Conservation (phyloP, 2,113 vertebrate species). For the Lucifuga dentata region DNA sequence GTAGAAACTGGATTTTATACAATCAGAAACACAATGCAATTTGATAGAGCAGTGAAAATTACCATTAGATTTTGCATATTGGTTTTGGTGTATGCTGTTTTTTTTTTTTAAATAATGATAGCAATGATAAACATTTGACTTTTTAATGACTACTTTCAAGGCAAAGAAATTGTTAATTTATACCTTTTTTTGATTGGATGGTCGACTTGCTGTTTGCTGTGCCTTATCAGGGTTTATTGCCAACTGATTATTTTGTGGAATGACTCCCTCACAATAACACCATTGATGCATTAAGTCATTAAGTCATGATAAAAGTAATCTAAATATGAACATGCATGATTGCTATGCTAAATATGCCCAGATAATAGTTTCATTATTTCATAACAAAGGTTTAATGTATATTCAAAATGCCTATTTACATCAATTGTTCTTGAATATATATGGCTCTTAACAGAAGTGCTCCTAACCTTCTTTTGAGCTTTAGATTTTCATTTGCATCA, state of each 20-base stretch:
- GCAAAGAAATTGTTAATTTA: slow-evolving; percentile 78
- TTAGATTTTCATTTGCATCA: slow-evolving; percentile 16
- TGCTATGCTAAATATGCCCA: slow-evolving; percentile 74
- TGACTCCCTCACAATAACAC: slow-evolving; percentile 74
- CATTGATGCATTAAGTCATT: slow-evolving; percentile 80
- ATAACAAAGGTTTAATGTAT: slow-evolving; percentile 79
- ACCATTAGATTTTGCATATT: slow-evolving; percentile 58
- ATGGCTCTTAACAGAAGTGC: slow-evolving; percentile 29
- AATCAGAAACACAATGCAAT: slow-evolving; percentile 56
- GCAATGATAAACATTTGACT: slow-evolving; percentile 55
- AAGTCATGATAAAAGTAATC: slow-evolving; percentile 81
- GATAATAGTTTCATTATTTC: slow-evolving; percentile 83
- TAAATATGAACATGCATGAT: slow-evolving; percentile 79
- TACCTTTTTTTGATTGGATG: slow-evolving; percentile 70
- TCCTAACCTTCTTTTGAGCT: slow-evolving; percentile 11
- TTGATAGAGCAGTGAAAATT: slow-evolving; percentile 46
- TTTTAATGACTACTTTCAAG: slow-evolving; percentile 68
- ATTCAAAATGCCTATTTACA: slow-evolving; percentile 76
- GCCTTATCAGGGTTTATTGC: slow-evolving; percentile 76
- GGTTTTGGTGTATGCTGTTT: slow-evolving; percentile 44
- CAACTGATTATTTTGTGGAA: slow-evolving; percentile 75
- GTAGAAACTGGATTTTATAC: slow-evolving; percentile 25
- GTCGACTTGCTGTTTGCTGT: slow-evolving; percentile 60
- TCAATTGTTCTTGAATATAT: slow-evolving; percentile 58
- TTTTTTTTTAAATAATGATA: no score